Evolutionary conservation across 2,113 vertebrate species (phyloP).

Genomic region (Calypte anna): DNA sequence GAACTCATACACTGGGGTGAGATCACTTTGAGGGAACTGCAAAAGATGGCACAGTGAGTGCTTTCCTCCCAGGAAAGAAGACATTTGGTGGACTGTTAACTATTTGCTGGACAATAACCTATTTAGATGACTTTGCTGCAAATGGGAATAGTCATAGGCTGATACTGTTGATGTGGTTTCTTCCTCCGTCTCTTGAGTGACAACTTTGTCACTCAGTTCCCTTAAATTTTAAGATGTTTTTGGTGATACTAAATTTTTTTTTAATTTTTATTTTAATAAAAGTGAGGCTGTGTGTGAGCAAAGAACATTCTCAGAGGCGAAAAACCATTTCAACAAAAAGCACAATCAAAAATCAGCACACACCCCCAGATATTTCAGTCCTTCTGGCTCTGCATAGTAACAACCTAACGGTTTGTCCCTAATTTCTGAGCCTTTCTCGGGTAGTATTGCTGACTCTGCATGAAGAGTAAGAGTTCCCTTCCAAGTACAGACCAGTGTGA

Average conservation of each 20-base stretch:
- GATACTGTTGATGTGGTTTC: background rate
- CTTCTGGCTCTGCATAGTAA: background rate
- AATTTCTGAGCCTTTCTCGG: background rate
- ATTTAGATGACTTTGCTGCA: background rate
- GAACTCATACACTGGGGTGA: background rate
- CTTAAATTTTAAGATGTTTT: background rate
- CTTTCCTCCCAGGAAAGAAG: background rate
- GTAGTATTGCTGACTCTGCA: background rate
- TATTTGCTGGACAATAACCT: background rate
- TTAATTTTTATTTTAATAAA: background rate
- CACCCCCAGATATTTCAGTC: background rate
- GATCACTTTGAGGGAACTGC: background rate
- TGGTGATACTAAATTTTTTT: background rate
- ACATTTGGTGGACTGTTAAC: constrained; percentile 30
- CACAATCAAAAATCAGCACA: background rate
- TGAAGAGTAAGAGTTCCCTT: rapidly evolving
- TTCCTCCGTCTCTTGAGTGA: background rate
- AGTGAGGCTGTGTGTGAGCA: background rate
- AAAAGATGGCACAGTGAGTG: background rate
- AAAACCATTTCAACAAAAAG: background rate
- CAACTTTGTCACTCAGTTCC: background rate
- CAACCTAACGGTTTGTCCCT: background rate
- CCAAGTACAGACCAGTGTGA: background rate
- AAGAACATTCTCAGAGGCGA: background rate
- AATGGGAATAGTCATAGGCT: background rate